Evolutionary conservation across 2,113 vertebrate species (phyloP).

Genomic region (Eidolon helvum): DNA sequence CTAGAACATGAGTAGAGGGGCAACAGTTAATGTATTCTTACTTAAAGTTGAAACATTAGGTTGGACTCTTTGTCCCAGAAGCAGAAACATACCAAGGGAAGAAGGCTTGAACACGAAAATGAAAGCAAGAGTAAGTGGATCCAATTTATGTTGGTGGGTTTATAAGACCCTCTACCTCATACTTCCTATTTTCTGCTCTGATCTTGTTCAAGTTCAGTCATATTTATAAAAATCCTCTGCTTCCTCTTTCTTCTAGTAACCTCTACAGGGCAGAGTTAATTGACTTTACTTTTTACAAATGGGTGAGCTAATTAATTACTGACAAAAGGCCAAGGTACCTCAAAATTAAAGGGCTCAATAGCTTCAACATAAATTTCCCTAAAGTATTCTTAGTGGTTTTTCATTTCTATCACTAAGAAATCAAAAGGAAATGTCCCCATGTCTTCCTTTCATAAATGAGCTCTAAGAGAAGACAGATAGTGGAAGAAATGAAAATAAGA

Average conservation of each 20-base stretch:
- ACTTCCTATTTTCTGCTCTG: not conserved
- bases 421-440: not conserved
- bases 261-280: conserved; percentile 37
- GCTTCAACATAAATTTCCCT: not conserved
- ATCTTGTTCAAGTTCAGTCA: not conserved
- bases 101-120: not conserved
- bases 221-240: not conserved
- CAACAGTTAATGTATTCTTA: not conserved
- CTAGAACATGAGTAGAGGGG: not conserved
- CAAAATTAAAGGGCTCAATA: not conserved
- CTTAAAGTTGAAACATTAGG: not conserved
- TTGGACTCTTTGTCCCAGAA: not conserved
- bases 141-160: too few relatives aligned
- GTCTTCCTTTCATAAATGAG: not conserved
- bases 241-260: not conserved
- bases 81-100: not conserved
- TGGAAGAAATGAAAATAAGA: not conserved
- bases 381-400: not conserved
- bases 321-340: not conserved
- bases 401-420: not conserved
- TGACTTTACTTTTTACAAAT: not conserved
- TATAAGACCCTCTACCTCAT: not conserved
- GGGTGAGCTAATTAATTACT: not conserved
- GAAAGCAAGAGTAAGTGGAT: not conserved
- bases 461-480: not conserved